phyloP scores from a whole-genome alignment of 2,113 vertebrate genomes.

The Lasiurus cinereus region DNA sequence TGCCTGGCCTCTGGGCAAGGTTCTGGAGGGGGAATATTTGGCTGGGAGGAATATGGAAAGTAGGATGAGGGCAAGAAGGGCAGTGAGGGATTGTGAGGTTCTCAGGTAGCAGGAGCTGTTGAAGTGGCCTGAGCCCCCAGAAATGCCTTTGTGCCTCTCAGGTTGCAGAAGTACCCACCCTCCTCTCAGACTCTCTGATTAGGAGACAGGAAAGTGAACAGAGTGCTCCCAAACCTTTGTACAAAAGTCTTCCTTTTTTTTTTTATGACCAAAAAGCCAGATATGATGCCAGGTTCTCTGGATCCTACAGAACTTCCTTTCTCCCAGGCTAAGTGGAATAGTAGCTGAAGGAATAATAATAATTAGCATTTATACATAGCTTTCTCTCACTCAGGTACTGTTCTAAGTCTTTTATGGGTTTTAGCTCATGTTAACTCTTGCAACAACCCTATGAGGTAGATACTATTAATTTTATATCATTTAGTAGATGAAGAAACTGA shows the following conservation, averaged over 20 bases:
- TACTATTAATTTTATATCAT: background rate
- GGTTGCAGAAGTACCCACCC: background rate
- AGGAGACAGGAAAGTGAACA: background rate
- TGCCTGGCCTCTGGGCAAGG: background rate
- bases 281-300: background rate
- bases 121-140: background rate
- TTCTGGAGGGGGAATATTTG: background rate
- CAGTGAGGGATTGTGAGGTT: background rate
- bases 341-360: background rate
- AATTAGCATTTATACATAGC: background rate
- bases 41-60: background rate
- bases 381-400: background rate
- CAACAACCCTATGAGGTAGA: background rate
- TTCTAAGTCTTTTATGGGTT: background rate
- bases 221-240: background rate
- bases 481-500: background rate
- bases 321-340: background rate
- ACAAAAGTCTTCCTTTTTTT: background rate
- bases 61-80: background rate
- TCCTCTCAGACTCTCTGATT: background rate
- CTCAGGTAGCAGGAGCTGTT: background rate
- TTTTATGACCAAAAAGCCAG: background rate
- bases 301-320: background rate
- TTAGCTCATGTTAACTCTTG: background rate
- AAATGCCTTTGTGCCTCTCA: background rate